These are phyloP conservation scores for Pipa parva DNA, from an alignment of 2,113 vertebrate genomes.

Conservation along the genomic window DNA sequence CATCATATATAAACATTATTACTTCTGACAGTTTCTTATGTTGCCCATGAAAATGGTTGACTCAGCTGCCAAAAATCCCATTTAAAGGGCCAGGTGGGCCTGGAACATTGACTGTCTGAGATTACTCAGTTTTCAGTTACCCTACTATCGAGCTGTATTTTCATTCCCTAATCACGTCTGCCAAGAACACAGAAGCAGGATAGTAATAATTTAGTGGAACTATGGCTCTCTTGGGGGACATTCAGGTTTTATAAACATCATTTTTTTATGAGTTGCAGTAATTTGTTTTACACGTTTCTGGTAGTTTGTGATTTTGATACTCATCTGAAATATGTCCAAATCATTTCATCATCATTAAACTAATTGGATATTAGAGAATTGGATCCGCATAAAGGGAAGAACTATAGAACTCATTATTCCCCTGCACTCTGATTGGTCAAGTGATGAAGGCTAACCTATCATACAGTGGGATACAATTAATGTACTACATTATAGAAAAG, in stretches of 20 bases:
- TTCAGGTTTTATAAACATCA: constrained; percentile 18
- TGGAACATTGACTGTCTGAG: too few species aligned
- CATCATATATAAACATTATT: too few species aligned
- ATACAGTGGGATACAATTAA: too few species aligned
- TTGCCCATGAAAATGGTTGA: too few species aligned
- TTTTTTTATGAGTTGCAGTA: constrained; percentile 13
- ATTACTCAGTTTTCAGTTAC: neutral
- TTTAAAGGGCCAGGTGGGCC: too few species aligned
- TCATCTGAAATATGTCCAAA: constrained; percentile 1
- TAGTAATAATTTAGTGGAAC: neutral
- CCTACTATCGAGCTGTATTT: neutral
- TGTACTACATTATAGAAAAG: too few species aligned
- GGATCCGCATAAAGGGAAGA: neutral
- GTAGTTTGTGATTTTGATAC: constrained; percentile 19
- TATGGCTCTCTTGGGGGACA: constrained; percentile 18
- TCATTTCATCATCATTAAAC: constrained; percentile 13
- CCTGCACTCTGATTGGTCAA: neutral
- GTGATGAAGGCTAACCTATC: too few species aligned
- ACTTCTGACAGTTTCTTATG: too few species aligned
- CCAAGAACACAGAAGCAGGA: neutral
- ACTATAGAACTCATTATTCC: neutral
- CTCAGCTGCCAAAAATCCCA: too few species aligned
- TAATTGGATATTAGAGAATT: neutral
- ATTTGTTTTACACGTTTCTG: constrained; percentile 32
- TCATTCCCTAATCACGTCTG: neutral